Conservation (phyloP, 2,888 invertebrate genomes). For the Metellina segmentata region DNA sequence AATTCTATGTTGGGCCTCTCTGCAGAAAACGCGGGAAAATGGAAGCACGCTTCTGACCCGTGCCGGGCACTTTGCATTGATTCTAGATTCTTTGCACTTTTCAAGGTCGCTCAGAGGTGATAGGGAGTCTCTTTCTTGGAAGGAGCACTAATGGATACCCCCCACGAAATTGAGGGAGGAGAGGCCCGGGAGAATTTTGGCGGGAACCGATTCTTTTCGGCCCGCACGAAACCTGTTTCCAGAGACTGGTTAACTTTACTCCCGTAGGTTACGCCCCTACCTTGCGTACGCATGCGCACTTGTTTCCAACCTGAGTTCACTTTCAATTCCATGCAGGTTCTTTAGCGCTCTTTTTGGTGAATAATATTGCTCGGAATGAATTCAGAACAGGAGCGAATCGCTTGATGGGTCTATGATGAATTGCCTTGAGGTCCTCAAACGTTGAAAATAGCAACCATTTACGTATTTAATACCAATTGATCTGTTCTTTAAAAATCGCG, state of each 20-base stretch:
- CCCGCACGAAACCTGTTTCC: conserved; percentile 63
- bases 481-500: no score
- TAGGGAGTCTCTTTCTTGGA: conserved; percentile 7
- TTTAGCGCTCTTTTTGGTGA: conserved; percentile 23
- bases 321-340: not conserved
- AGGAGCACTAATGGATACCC: conserved; percentile 41
- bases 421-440: no score
- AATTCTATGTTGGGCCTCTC: not conserved
- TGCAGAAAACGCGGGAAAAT: conserved; percentile 57
- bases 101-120: conserved; percentile 73
- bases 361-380: not conserved
- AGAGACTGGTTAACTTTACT: conserved; percentile 45
- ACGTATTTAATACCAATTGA: no score
- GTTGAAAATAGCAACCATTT: no score
- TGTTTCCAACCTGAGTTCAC: not conserved
- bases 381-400: not conserved
- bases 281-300: conserved; percentile 71
- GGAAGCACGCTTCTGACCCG: conserved; percentile 70
- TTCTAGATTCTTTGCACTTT: conserved; percentile 41
- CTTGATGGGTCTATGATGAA: not conserved
- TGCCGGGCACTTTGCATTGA: conserved; percentile 38
- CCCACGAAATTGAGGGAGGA: conserved; percentile 66
- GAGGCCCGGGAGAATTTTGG: conserved; percentile 69
- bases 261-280: conserved; percentile 62
- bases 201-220: conserved; percentile 57